These are phyloP conservation scores for Meda fulgida DNA, from an alignment of 2,797 vertebrate species.

Conservation along the genomic window DNA sequence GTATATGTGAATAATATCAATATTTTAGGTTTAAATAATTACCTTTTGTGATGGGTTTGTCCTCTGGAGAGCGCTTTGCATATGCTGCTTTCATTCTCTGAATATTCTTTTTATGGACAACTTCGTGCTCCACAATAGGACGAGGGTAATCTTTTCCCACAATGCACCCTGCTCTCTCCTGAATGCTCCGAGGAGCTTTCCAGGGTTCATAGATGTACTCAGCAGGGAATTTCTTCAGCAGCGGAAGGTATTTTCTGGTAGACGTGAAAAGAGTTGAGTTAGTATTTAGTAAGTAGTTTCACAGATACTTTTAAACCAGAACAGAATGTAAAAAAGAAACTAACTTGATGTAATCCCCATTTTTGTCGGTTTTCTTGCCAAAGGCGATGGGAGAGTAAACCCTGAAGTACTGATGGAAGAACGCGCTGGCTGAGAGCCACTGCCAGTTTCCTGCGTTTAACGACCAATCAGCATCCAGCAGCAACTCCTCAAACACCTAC, in stretches of 20 bases:
- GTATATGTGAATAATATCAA: too few relatives aligned
- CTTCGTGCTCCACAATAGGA: constrained; percentile 74
- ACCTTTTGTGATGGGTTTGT: background rate
- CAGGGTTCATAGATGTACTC: constrained; percentile 80
- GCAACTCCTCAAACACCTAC: constrained; percentile 79
- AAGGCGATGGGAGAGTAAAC: constrained; percentile 78
- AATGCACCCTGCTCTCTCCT: constrained; percentile 79
- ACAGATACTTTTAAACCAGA: background rate
- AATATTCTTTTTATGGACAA: constrained; percentile 74
- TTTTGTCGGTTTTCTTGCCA: constrained; percentile 79
- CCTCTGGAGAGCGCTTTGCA: constrained; percentile 64
- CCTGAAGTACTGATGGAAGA: constrained; percentile 80
- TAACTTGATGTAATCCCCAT: constrained; percentile 81
- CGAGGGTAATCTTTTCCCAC: constrained; percentile 80
- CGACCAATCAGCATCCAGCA: constrained; percentile 79
- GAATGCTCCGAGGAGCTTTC: constrained; percentile 75
- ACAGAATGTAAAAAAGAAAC: background rate
- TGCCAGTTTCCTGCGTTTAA: constrained; percentile 82
- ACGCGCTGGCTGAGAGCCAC: constrained; percentile 81
- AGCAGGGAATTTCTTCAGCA: constrained; percentile 75
- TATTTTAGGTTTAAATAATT: background rate
- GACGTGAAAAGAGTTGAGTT: background rate
- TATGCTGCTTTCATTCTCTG: constrained; percentile 79
- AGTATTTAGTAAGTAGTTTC: background rate
- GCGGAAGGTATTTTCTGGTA: constrained; percentile 80